Base-by-base conservation (phyloP, 2,797 vertebrate species). In the Morus bassanus region DNA sequence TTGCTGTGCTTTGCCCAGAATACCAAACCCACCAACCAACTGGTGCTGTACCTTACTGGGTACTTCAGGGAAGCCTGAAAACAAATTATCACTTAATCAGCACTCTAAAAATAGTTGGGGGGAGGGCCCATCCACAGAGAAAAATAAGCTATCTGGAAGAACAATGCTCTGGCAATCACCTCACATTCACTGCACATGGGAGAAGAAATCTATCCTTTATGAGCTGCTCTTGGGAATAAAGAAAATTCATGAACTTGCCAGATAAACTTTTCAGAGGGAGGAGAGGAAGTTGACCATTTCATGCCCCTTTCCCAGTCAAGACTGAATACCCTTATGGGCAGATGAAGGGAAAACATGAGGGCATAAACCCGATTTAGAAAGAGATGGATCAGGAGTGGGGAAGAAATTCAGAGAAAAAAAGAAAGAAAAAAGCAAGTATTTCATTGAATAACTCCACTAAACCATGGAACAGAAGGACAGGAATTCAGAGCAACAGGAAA, bases 81-180 rank as follows among this genome's bases (percentile, higher is more conserved):
- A 77, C 17, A 64, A 85, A 88, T 59, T 60, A 88, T 56, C 76
- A 65, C 48, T 81, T 88, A 41, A 95, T 78, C 57, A 73, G 53
- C 39, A 45, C 16, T 78, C 88, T 85, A 96, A 89, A 90, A 91
- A 89, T 85, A 93, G 37, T 0, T 41, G 6, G 2, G 7, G 17
- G 53, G 7, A 53, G 9, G 23, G 57, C 78, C 35, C 21, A 84
- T 23, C 18, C 74, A 87, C 50, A 79, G 28, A 89, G 46, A 69
- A 95, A 91, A 94, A 76, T 18, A 93, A 91, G 39, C 57, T 83
- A 39, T 77, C 87, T 35, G 74, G 45, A 90, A 88, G 63, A 95
- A 95, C 84, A 95, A 88, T 89, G 67, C 63, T 94, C 90, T 93
- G 90, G 85, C 88, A 93, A 68, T 72, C 74, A 83, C 77, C 30